Percentiles rank a stretch among this genome's conserved stretches.
These are phyloP conservation scores for Eunapius fragilis DNA, from an alignment of 37 sponge, comb jelly and placozoan genomes.

Conservation along the genomic window DNA sequence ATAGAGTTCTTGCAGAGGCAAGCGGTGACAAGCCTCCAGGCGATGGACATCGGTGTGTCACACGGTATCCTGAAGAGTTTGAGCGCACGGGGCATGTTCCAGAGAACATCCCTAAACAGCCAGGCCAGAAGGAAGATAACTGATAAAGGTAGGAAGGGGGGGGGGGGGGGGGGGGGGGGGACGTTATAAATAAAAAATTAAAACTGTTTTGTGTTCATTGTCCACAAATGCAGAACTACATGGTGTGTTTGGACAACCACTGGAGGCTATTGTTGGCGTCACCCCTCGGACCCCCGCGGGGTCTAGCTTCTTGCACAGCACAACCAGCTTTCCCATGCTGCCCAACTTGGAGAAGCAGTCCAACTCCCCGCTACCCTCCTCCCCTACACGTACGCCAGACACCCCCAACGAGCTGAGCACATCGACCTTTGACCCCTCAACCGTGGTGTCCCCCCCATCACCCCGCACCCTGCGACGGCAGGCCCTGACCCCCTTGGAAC, in stretches of 20 bases:
- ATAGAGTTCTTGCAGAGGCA: constrained; percentile 46
- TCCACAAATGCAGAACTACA: background rate
- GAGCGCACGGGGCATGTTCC: background rate
- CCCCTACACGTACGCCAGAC: constrained; percentile 33
- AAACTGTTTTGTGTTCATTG: background rate
- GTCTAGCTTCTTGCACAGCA: background rate
- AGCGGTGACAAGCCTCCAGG: constrained; percentile 55
- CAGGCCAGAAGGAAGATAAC: background rate
- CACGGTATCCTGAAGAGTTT: constrained; percentile 55
- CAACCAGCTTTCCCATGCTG: background rate
- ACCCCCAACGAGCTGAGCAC: background rate
- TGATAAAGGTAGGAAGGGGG: background rate
- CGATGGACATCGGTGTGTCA: constrained; percentile 58
- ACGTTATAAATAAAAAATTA: too few relatives aligned
- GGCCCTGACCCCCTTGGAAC: constrained; percentile 37
- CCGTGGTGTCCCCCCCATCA: constrained; percentile 4
- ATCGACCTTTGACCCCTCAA: background rate
- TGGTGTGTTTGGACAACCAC: constrained; percentile 67
- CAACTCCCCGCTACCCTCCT: constrained; percentile 11
- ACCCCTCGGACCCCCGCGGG: background rate
- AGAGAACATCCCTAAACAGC: background rate
- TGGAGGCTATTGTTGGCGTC: background rate
- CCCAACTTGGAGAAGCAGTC: background rate
- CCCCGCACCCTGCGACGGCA: constrained; percentile 16
- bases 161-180: too few relatives aligned